Evolutionary conservation across 2,888 invertebrate species (phyloP).

Genomic region (Galeopsomyia nigrocyanea): DNA sequence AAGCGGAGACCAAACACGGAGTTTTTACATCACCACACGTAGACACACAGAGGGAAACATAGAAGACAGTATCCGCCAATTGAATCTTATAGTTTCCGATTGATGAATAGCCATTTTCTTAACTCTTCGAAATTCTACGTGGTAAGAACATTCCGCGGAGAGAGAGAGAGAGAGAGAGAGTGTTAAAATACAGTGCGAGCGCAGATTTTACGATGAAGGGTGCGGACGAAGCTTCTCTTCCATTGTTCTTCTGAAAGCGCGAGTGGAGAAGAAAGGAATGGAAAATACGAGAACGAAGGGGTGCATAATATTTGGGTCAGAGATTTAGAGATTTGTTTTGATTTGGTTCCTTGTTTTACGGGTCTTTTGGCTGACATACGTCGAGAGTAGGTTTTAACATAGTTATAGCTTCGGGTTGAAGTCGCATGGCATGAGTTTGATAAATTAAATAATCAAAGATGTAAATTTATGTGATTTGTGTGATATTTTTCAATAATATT

Average conservation of each 20-base stretch:
- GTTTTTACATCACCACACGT: no score
- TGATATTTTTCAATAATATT: no score
- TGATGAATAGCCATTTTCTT: slow-evolving; percentile 15
- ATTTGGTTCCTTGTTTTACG: no score
- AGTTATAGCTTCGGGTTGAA: no score
- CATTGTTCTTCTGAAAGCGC: neutral
- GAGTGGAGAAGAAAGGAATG: neutral
- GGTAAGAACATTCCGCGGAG: neutral
- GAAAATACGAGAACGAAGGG: neutral
- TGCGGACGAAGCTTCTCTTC: neutral
- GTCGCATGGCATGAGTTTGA: no score
- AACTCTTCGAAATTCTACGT: slow-evolving; percentile 7
- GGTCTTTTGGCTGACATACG: no score
- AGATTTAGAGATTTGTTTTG: slow-evolving; percentile 3
- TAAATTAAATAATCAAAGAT: no score
- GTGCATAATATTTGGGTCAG: slow-evolving; percentile 36
- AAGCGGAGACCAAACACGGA: no score
- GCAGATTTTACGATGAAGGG: neutral
- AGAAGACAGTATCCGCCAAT: slow-evolving; percentile 7
- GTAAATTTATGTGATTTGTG: no score
- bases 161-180: neutral
- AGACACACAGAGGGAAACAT: neutral
- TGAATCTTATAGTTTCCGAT: slow-evolving; percentile 11
- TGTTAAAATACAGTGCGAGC: slow-evolving; percentile 15
- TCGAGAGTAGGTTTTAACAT: no score